These are phyloP conservation scores for Tetramorium alpestre DNA, from an alignment of 1,140 invertebrate genomes.

Conservation along the genomic window DNA sequence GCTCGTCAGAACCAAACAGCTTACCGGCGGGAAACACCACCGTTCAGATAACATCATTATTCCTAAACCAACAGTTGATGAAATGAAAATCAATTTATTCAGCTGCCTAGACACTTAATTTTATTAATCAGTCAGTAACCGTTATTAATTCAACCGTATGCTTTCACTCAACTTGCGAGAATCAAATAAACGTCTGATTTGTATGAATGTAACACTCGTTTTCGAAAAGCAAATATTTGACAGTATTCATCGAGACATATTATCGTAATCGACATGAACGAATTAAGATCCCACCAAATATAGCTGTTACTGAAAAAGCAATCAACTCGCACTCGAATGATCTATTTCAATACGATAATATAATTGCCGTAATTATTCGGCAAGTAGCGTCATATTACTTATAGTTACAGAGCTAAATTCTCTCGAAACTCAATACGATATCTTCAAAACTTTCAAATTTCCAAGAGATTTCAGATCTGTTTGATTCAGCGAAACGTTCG, in stretches of 20 bases:
- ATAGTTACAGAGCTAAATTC: neutral
- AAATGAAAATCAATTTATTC: slow-evolving; percentile 42
- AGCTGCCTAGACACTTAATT: slow-evolving; percentile 53
- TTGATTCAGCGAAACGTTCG: neutral
- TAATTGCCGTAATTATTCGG: neutral
- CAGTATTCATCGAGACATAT: neutral
- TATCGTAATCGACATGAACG: neutral
- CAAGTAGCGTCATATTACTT: neutral
- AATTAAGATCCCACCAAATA: neutral
- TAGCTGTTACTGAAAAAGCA: neutral
- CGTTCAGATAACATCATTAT: slow-evolving; percentile 51
- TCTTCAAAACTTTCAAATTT: neutral
- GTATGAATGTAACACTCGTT: neutral
- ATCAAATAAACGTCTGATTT: neutral
- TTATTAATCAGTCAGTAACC: slow-evolving; percentile 50
- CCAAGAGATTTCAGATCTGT: neutral
- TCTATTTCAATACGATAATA: neutral
- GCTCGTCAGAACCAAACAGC: neutral
- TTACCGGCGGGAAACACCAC: neutral
- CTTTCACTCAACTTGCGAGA: neutral
- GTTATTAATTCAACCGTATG: neutral
- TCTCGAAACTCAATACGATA: neutral
- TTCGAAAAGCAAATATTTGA: slow-evolving; percentile 22
- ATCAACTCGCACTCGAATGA: neutral
- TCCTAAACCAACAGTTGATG: neutral